phyloP scores from a whole-genome alignment of 2,797 vertebrate species.

The Melanotaenia pygmaea region DNA sequence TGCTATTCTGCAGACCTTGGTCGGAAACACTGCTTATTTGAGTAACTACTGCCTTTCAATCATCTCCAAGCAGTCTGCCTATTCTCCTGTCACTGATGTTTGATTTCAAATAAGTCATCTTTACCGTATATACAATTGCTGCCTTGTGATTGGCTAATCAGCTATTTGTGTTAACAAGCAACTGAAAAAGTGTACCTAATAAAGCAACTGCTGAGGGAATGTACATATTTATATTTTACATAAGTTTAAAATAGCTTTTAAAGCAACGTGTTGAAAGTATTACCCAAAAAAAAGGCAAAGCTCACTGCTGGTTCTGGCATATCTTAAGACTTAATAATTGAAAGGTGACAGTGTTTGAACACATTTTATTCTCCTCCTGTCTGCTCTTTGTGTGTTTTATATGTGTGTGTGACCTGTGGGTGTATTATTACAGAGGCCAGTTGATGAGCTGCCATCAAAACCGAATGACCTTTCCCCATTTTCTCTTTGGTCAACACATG shows the following conservation, averaged over 20 bases:
- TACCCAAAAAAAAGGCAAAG: neutral
- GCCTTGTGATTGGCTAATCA: no score
- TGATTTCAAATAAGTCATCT: no score
- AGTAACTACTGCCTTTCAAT: no score
- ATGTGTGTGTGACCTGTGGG: conserved; percentile 11
- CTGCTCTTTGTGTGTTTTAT: neutral
- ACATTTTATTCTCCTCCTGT: conserved; percentile 5
- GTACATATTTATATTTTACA: no score
- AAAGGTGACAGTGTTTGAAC: conserved; percentile 29
- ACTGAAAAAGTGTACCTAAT: no score
- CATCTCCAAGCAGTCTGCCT: no score
- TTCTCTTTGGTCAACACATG: conserved; percentile 44
- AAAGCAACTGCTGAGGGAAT: no score
- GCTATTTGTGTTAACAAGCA: no score
- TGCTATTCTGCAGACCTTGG: no score
- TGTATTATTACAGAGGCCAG: conserved; percentile 26
- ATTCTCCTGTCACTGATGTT: no score
- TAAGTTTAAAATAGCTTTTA: neutral
- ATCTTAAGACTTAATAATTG: conserved; percentile 30
- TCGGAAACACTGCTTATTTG: no score
- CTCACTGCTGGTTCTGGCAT: neutral
- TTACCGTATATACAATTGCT: no score
- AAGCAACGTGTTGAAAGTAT: neutral
- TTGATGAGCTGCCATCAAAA: conserved; percentile 72
- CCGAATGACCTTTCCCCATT: conserved; percentile 54